phyloP scores from a whole-genome alignment of 2,888 invertebrate genomes.

The Vannuccia rotundouncinata region DNA sequence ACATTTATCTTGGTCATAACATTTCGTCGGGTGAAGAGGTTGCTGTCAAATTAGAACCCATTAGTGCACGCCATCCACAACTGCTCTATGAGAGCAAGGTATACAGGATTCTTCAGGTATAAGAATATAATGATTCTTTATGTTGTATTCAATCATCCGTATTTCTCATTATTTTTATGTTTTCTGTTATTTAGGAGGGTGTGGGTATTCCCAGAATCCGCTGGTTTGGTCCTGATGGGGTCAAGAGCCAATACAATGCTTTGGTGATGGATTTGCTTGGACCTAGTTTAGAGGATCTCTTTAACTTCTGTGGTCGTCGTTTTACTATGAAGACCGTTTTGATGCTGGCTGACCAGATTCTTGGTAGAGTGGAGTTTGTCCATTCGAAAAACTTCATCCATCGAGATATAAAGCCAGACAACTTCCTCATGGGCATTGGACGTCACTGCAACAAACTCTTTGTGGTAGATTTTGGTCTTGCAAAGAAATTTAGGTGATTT shows the following conservation, averaged over 20 bases:
- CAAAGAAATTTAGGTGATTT: constrained; percentile 49
- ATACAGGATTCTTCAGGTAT: constrained; percentile 56
- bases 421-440: constrained; percentile 97
- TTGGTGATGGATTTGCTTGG: constrained; percentile 94
- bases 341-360: constrained; percentile 79
- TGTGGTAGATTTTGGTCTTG: constrained; percentile 45
- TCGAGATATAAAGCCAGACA: constrained; percentile 79
- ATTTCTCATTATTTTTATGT: not conserved
- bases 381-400: constrained; percentile 40
- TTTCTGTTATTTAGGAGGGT: constrained; percentile 44
- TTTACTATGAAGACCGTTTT: constrained; percentile 96
- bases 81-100: constrained; percentile 60
- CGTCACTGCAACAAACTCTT: constrained; percentile 81
- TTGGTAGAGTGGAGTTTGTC: constrained; percentile 37
- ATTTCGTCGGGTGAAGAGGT: constrained; percentile 58
- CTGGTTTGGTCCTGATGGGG: constrained; percentile 38
- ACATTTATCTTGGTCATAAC: constrained; percentile 58
- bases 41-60: constrained; percentile 59
- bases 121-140: not conserved
- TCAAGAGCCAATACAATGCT: constrained; percentile 63
- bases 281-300: constrained; percentile 90
- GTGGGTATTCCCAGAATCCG: constrained; percentile 54
- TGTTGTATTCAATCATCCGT: not conserved
- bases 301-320: constrained; percentile 91
- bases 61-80: constrained; percentile 59